These are phyloP conservation scores for Danio aesculapii DNA, from an alignment of 2,797 vertebrate species.

Conservation along the genomic window DNA sequence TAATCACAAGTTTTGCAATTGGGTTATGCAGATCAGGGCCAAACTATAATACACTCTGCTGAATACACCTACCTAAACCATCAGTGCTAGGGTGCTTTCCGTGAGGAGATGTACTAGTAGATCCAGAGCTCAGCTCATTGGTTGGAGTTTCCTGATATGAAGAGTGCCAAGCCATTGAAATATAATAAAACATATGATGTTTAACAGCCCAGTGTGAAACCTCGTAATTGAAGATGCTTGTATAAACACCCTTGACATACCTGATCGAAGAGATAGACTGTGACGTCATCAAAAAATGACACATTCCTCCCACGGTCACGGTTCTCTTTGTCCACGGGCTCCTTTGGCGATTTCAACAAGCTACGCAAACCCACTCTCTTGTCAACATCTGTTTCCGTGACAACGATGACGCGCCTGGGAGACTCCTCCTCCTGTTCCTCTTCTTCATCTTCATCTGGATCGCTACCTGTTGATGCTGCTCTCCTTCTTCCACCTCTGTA, in stretches of 20 bases:
- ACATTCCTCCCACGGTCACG: conserved; percentile 88
- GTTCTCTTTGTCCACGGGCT: conserved; percentile 83
- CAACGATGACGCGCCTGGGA: conserved; percentile 85
- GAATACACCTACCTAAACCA: conserved; percentile 72
- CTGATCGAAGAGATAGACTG: conserved; percentile 96
- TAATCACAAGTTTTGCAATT: conserved; percentile 39
- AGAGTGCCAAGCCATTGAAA: conserved; percentile 39
- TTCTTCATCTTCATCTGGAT: conserved; percentile 81
- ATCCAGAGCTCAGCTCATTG: conserved; percentile 85
- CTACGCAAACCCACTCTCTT: conserved; percentile 89
- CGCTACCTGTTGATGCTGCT: conserved; percentile 74
- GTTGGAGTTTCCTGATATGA: conserved; percentile 89
- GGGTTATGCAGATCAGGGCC: conserved; percentile 54
- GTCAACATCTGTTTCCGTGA: conserved; percentile 90
- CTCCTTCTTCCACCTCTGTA: conserved; percentile 79
- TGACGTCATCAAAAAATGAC: conserved; percentile 97
- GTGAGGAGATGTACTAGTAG: conserved; percentile 76
- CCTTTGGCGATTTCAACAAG: conserved; percentile 91
- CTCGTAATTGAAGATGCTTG: neutral
- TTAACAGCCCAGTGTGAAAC: conserved; percentile 4
- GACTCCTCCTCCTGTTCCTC: conserved; percentile 82
- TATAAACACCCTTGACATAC: conserved; percentile 67
- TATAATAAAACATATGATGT: conserved; percentile 8
- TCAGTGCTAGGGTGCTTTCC: conserved; percentile 78
- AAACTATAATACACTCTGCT: neutral